Base-by-base conservation (phyloP, 2,113 vertebrate species). In the Misgurnus anguillicaudatus region DNA sequence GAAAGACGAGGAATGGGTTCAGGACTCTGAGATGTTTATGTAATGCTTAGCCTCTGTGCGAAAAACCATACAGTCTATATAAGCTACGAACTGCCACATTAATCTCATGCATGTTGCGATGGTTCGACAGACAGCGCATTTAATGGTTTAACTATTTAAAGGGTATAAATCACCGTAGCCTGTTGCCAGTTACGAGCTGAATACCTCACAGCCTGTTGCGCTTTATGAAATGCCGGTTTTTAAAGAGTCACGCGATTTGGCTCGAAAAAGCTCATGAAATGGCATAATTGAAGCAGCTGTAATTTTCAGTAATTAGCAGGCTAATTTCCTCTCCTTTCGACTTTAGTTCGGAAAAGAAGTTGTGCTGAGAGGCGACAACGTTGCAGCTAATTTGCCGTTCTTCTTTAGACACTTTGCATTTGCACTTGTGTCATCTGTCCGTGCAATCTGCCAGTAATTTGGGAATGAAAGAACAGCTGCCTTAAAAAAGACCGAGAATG, bases 1-100 rank as follows among this genome's bases (percentile, higher is more conserved):
- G 87, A 87, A 85, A 87, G 89, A 89, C 82, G 89, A 90, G 86
- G 77, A 86, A 78, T 86, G 89, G 7, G 53, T 19, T 57, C n/a
- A 57, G 84, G 86, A 87, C 88, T 81, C 81, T 89, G 87, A 86
- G 87, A 89, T 89, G 90, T 82, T 80, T 36, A 24, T 42, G 88
- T 90, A 88, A 87, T 80, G 82, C 85, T 87, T 84, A 85, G 85
- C 79, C 85, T 48, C 85, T 83, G 87, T 85, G 85, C 87, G 82
- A 47, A 83, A 82, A 85, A 88, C 89, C 73, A 38, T 45, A 60
- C 88, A 89, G 48, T 51, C 48, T 91, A 92, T 91, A 91, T 91
- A 85, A 87, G 79, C 86, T 78, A 70, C 51, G 83, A 86, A 87
- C 88, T 89, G 90, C 90, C 89, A 86, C 83, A 88, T 91, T 84